A percentile compares a stretch with the other conserved stretches of the same genome.
These are phyloP conservation scores for Craterocephalus amniculus DNA, from an alignment of 2,797 vertebrate species.

Conservation along the genomic window DNA sequence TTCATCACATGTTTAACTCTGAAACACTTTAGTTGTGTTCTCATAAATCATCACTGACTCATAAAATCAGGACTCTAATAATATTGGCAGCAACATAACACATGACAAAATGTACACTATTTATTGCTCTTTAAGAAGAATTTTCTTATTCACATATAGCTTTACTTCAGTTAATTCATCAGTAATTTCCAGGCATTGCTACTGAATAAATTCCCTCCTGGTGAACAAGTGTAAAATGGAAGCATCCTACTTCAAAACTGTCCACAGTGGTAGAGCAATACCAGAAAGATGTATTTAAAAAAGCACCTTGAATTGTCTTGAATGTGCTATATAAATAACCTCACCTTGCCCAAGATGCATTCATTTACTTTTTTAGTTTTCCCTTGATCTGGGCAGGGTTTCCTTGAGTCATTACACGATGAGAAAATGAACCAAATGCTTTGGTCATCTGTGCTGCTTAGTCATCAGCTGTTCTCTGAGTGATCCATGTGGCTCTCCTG, in stretches of 20 bases:
- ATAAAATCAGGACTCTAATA: neutral
- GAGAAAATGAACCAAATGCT: constrained; percentile 46
- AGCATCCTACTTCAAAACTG: neutral
- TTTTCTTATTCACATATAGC: neutral
- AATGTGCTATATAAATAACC: too few species aligned
- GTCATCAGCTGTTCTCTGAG: constrained; percentile 23
- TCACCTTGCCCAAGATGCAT: neutral
- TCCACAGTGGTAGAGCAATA: too few species aligned
- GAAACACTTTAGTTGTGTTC: neutral
- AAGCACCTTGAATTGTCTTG: too few species aligned
- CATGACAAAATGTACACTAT: neutral
- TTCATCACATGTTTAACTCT: neutral
- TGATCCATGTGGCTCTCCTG: constrained; percentile 8
- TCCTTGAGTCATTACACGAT: constrained; percentile 11
- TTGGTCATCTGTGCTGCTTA: constrained; percentile 26
- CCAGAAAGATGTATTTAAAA: neutral
- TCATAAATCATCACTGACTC: neutral
- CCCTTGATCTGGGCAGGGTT: neutral
- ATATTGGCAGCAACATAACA: neutral
- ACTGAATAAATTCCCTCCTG: neutral
- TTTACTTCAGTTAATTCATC: neutral
- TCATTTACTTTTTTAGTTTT: constrained; percentile 7
- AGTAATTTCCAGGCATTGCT: neutral
- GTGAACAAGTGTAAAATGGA: neutral
- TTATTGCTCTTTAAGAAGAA: neutral